These are phyloP conservation scores for Drosophila hawaiiensis DNA, from an alignment of 2,888 invertebrate genomes.

Conservation along the genomic window DNA sequence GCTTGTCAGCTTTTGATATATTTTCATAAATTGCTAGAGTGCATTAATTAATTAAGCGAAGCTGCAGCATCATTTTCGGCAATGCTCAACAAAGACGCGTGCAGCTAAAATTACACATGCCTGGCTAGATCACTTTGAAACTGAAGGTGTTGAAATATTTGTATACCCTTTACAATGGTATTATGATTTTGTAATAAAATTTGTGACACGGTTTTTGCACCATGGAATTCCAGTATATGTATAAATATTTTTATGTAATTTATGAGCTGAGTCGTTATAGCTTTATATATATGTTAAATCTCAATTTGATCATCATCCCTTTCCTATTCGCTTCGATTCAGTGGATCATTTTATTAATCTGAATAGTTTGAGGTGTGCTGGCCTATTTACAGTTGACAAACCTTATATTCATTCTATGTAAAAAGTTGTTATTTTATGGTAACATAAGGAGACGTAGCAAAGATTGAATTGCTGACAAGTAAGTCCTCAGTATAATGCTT, in stretches of 20 bases:
- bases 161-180: background rate
- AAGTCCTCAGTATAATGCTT: background rate
- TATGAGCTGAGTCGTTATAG: no score
- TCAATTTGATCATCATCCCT: background rate
- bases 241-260: background rate
- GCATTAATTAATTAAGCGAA: conserved; percentile 85
- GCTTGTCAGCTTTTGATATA: conserved; percentile 85
- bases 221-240: background rate
- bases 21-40: conserved; percentile 85
- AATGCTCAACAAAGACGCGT: conserved; percentile 24
- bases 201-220: background rate
- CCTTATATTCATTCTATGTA: background rate
- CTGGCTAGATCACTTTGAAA: background rate
- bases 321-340: background rate
- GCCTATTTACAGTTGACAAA: background rate
- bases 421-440: background rate
- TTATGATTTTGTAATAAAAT: background rate
- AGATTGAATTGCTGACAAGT: background rate
- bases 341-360: background rate
- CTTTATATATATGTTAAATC: background rate
- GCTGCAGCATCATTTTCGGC: conserved; percentile 54
- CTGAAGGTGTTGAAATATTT: background rate
- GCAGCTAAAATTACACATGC: conserved; percentile 3
- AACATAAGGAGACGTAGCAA: background rate
- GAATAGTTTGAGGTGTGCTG: background rate